A percentile compares a stretch with the other conserved stretches of the same genome.
Conservation (phyloP, 2,797 vertebrate genomes). For the Leptodactylus fallax region DNA sequence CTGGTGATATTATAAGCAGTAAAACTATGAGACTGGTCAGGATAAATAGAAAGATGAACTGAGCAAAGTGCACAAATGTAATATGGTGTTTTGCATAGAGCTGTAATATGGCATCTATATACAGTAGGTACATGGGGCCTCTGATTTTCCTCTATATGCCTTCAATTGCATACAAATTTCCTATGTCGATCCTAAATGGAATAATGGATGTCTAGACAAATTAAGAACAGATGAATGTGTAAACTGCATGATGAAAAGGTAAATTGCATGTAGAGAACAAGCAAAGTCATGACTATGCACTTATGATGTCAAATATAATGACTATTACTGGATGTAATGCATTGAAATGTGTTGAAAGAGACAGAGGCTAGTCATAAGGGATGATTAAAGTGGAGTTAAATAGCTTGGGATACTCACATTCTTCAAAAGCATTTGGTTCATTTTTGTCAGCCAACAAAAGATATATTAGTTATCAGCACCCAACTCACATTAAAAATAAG, state of each 20-base stretch:
- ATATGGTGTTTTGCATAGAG: no score
- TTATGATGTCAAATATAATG: slow-evolving; percentile 10
- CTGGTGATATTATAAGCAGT: no score
- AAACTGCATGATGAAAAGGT: neutral
- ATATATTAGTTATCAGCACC: slow-evolving; percentile 39
- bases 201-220: neutral
- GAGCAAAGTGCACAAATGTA: no score
- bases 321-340: neutral
- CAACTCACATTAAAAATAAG: slow-evolving; percentile 37
- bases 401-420: slow-evolving; percentile 6
- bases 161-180: neutral
- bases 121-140: no score
- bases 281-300: neutral
- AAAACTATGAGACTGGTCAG: no score
- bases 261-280: neutral
- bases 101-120: no score
- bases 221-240: neutral
- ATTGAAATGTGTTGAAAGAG: neutral
- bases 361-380: slow-evolving; percentile 1
- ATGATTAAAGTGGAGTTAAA: slow-evolving; percentile 31
- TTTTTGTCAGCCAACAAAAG: slow-evolving; percentile 31
- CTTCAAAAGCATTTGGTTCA: slow-evolving; percentile 27
- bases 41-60: no score
- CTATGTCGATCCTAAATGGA: neutral
- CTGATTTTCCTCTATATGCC: no score